A percentile compares a stretch with the other conserved stretches of the same genome.
These are phyloP conservation scores for Sylvia borin DNA, from an alignment of 2,797 vertebrate species.

Conservation along the genomic window DNA sequence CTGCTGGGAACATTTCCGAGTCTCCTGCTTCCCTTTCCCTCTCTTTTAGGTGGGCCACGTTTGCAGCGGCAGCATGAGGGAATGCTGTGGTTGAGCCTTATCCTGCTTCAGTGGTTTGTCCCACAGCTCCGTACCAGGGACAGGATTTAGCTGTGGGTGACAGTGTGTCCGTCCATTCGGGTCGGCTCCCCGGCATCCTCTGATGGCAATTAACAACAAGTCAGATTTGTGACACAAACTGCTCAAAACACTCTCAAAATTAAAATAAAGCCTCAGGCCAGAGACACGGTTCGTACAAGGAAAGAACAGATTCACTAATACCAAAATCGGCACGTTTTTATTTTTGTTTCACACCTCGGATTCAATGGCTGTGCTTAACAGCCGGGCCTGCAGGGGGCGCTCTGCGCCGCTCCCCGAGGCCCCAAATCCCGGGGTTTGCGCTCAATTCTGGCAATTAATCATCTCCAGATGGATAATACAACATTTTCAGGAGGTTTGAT, in stretches of 20 bases:
- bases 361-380: neutral
- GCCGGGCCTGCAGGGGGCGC: neutral
- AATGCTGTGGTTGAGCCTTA: neutral
- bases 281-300: accelerated
- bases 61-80: neutral
- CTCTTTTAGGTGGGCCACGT: too few species aligned
- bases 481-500: neutral
- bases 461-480: neutral
- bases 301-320: neutral
- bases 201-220: neutral
- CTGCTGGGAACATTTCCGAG: neutral
- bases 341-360: neutral
- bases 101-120: neutral
- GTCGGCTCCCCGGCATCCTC: neutral
- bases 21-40: neutral
- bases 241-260: neutral
- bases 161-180: accelerated
- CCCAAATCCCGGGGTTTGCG: accelerated
- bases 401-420: neutral
- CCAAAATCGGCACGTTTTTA: accelerated
- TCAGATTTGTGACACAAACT: neutral
- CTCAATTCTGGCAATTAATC: neutral
- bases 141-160: neutral
- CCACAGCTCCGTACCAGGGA: neutral
- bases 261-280: neutral